A percentile compares a stretch with the other conserved stretches of the same genome.
Conservation (phyloP, 2,113 vertebrate genomes). For the Sprattus sprattus region DNA sequence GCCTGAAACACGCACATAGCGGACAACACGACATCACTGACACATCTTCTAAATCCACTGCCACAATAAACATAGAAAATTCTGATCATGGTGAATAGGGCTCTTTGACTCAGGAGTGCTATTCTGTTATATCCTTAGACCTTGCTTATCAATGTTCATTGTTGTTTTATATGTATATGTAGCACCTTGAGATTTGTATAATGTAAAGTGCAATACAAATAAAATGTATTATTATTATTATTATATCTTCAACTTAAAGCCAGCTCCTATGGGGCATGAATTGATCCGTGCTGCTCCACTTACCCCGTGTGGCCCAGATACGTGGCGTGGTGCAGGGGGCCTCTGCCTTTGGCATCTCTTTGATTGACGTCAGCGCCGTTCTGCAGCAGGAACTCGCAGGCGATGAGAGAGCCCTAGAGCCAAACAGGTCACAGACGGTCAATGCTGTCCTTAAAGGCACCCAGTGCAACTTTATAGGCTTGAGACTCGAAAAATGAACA, state of each 20-base stretch:
- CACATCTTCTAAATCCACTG: not conserved
- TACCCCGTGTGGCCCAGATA: constrained; percentile 91
- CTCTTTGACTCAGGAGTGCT: not conserved
- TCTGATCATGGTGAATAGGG: not conserved
- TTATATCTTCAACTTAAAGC: too few species aligned
- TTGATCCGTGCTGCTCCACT: constrained; percentile 48
- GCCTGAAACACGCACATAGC: constrained; percentile 67
- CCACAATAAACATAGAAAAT: not conserved
- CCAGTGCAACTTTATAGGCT: too few species aligned
- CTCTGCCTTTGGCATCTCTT: constrained; percentile 83
- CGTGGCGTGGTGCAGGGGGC: constrained; percentile 88
- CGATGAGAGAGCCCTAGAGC: constrained; percentile 86
- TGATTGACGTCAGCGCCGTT: constrained; percentile 96
- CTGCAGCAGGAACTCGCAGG: constrained; percentile 94
- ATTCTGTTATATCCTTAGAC: too few species aligned
- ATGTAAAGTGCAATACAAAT: too few species aligned
- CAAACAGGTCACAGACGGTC: not conserved
- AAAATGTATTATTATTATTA: too few species aligned
- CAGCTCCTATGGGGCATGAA: not conserved
- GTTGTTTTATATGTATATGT: too few species aligned
- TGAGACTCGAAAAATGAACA: too few species aligned
- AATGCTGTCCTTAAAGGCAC: not conserved
- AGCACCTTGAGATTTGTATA: too few species aligned
- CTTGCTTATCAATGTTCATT: too few species aligned
- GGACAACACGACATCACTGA: not conserved